These are phyloP conservation scores for Scaptomyza caliginosa DNA, from an alignment of 2,888 invertebrate species.

Conservation along the genomic window DNA sequence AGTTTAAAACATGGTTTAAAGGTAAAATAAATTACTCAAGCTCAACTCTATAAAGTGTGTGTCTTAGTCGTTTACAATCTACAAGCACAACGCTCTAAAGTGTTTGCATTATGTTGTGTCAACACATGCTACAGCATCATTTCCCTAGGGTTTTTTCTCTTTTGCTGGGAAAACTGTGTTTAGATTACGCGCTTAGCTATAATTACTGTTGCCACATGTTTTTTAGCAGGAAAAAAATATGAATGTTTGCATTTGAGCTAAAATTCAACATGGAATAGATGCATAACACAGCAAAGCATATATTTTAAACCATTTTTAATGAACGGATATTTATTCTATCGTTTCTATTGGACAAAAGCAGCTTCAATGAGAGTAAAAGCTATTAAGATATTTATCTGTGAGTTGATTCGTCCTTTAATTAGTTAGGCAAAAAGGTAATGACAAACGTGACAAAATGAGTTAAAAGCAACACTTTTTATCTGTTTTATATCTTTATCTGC, in stretches of 20 bases:
- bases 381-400: neutral
- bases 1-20: too few relatives aligned
- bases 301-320: neutral
- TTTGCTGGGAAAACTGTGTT: conserved; percentile 1
- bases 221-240: neutral
- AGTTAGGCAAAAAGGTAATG: neutral
- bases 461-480: neutral
- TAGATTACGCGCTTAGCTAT: conserved; percentile 1
- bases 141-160: neutral
- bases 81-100: neutral
- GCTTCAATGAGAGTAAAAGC: neutral
- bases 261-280: conserved; percentile 3
- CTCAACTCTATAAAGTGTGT: neutral
- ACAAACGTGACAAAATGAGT: neutral
- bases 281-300: neutral
- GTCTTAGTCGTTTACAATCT: neutral
- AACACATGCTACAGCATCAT: neutral
- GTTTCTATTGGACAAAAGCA: neutral
- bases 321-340: neutral
- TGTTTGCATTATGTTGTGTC: conserved; percentile 4
- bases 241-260: conserved; percentile 1
- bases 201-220: conserved; percentile 4
- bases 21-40: too few relatives aligned
- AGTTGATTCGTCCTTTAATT: neutral
- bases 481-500: neutral